phyloP scores from a whole-genome alignment of 2,113 vertebrate genomes.

The Scytalopus superciliaris region DNA sequence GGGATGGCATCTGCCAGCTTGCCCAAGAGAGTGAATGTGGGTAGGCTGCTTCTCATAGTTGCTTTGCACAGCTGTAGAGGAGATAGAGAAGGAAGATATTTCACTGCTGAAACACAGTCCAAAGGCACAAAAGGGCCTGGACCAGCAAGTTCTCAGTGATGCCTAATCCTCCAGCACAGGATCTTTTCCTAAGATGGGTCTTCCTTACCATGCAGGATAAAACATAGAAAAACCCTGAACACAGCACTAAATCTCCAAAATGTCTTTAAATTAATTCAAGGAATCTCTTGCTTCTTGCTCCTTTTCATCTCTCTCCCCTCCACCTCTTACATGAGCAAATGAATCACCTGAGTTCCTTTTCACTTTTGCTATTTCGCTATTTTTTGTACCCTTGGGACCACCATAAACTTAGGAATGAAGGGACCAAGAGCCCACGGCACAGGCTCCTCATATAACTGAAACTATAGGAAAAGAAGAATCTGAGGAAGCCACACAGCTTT shows the following conservation, averaged over 20 bases:
- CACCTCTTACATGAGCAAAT: neutral
- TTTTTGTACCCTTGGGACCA: neutral
- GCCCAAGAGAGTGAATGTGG: slow-evolving; percentile 84
- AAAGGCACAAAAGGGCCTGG: neutral
- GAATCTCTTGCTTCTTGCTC: neutral
- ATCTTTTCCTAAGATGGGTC: neutral
- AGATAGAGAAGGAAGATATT: neutral
- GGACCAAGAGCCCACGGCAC: neutral
- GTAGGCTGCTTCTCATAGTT: slow-evolving; percentile 73
- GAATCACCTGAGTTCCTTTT: neutral
- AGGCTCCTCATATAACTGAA: neutral
- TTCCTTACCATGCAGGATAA: neutral
- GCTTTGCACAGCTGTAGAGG: slow-evolving; percentile 66
- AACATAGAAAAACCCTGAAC: neutral
- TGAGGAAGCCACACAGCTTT: neutral
- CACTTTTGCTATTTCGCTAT: neutral
- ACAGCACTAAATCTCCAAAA: neutral
- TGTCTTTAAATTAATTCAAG: neutral
- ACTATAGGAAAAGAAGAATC: neutral
- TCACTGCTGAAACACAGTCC: neutral
- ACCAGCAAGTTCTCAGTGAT: neutral
- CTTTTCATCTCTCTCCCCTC: neutral
- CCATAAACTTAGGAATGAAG: neutral
- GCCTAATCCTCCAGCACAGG: neutral
- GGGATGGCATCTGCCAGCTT: slow-evolving; percentile 84